A percentile compares a stretch with the other conserved stretches of the same genome.
phyloP scores from a whole-genome alignment of 2,888 invertebrate species.

The Tetranychus piercei region DNA sequence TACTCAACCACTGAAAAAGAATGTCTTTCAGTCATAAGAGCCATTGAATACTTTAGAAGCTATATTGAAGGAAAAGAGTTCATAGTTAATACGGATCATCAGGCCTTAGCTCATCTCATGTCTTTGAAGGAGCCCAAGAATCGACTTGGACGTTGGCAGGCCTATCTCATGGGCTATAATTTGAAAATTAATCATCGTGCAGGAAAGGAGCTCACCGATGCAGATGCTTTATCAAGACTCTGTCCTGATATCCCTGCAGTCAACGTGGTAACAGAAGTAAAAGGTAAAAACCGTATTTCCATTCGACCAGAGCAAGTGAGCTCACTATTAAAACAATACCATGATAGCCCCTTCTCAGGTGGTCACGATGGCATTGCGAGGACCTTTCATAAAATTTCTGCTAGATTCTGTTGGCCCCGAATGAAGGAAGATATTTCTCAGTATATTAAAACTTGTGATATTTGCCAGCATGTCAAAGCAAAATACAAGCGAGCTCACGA shows the following conservation, averaged over 20 bases:
- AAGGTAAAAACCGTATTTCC: too few relatives aligned
- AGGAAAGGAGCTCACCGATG: background rate
- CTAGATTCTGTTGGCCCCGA: background rate
- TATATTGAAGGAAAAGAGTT: conserved; percentile 14
- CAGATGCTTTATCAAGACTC: conserved; percentile 1
- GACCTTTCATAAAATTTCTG: background rate
- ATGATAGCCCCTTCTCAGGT: background rate
- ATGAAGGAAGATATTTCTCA: conserved; percentile 4
- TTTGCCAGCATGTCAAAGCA: background rate
- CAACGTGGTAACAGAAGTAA: background rate
- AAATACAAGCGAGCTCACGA: background rate
- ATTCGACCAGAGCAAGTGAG: background rate
- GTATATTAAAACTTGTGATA: background rate
- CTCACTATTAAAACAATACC: background rate
- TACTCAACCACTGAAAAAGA: conserved; percentile 14
- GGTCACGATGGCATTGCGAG: background rate
- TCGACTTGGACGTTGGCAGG: conserved; percentile 1
- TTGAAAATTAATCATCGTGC: background rate
- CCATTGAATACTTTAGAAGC: conserved; percentile 13
- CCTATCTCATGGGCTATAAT: background rate
- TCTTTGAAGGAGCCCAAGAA: background rate
- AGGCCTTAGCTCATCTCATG: conserved; percentile 7
- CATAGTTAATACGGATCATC: conserved; percentile 13
- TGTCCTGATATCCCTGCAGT: background rate
- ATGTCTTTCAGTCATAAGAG: background rate